A percentile compares a stretch with the other conserved stretches of the same genome.
phyloP scores from a whole-genome alignment of 2,888 invertebrate species.

The Leptopilina drosophilae region DNA sequence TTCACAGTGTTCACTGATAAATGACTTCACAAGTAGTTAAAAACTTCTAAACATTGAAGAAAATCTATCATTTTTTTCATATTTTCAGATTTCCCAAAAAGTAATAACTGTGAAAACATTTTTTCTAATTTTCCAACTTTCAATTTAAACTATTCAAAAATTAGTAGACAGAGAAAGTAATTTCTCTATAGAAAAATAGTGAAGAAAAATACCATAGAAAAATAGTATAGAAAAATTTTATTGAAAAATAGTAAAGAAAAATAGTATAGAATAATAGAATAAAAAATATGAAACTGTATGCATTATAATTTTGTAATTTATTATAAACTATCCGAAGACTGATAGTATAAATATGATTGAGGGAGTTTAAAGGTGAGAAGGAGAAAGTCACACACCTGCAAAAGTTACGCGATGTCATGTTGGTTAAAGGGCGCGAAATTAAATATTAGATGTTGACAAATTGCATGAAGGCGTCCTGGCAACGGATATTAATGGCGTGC shows the following conservation, averaged over 20 bases:
- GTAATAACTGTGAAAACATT: background rate
- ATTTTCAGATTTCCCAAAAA: background rate
- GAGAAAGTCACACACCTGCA: conserved; percentile 57
- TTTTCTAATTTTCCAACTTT: too few relatives aligned
- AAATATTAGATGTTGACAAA: conserved; percentile 77
- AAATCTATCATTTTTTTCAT: background rate
- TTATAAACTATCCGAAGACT: background rate
- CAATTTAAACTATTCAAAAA: too few relatives aligned
- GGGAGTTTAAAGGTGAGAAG: conserved; percentile 56
- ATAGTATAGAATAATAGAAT: too few relatives aligned
- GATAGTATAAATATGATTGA: conserved; percentile 1
- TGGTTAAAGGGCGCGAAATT: conserved; percentile 74
- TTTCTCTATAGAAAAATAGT: too few relatives aligned
- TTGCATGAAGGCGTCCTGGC: conserved; percentile 75
- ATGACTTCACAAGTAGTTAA: conserved; percentile 10
- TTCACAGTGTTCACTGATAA: conserved; percentile 44
- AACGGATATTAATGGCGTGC: conserved; percentile 77
- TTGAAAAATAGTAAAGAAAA: too few relatives aligned
- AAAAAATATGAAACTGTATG: too few relatives aligned
- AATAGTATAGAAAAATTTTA: too few relatives aligned
- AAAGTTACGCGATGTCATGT: conserved; percentile 57
- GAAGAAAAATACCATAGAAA: too few relatives aligned
- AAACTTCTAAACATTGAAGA: background rate
- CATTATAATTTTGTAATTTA: too few relatives aligned
- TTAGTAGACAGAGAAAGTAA: too few relatives aligned